Conservation (phyloP, 2,113 vertebrate genomes). For the Hemichromis elongatus region DNA sequence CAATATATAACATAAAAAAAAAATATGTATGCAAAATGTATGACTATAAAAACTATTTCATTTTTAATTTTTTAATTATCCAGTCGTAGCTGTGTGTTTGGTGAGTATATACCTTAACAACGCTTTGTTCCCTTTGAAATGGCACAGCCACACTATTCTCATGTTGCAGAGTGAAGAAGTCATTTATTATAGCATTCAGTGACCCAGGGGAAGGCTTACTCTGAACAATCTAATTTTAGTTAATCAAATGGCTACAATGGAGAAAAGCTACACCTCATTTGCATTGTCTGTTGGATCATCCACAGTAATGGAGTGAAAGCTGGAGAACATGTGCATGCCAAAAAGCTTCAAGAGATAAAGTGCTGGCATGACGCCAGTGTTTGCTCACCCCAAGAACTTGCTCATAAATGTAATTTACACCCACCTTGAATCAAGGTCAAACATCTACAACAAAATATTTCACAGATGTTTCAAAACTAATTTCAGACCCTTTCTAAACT, state of each 20-base stretch:
- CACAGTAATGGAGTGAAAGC: not conserved
- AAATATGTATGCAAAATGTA: not conserved
- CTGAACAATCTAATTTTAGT: not conserved
- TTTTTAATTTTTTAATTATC: not conserved
- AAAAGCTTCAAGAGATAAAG: not conserved
- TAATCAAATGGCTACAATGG: conserved; percentile 9
- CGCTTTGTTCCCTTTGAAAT: not conserved
- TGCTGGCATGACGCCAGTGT: not conserved
- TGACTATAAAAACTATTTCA: not conserved
- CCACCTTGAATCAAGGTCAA: not conserved
- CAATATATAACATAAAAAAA: not conserved
- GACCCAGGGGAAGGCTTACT: not conserved
- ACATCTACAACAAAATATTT: not conserved
- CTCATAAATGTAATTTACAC: not conserved
- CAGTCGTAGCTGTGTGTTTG: not conserved
- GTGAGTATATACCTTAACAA: not conserved
- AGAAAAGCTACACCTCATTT: not conserved
- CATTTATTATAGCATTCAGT: not conserved
- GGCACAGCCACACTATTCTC: not conserved
- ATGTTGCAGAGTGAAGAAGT: not conserved
- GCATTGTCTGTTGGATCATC: not conserved
- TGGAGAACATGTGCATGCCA: not conserved
- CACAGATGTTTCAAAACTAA: not conserved
- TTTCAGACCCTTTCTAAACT: not conserved
- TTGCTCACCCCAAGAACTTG: not conserved